Conservation (phyloP, 2,797 vertebrate species). For the Sciaenops ocellatus region DNA sequence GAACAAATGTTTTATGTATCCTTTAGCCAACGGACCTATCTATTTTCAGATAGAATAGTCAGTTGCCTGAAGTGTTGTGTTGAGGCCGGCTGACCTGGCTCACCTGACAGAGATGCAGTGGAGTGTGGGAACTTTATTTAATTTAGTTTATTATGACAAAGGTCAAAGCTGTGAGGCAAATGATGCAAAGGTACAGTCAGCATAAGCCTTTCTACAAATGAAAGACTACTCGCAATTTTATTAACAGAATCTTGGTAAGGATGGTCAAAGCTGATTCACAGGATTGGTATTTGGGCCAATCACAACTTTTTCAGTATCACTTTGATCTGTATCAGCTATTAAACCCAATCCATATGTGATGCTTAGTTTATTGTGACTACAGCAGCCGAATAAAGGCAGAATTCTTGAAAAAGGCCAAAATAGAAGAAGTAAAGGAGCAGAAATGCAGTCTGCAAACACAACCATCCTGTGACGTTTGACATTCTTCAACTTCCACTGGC, state of each 20-base stretch:
- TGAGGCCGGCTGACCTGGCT: neutral
- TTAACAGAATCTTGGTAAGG: neutral
- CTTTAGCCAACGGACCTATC: neutral
- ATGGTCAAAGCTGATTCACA: neutral
- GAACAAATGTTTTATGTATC: neutral
- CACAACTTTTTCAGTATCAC: neutral
- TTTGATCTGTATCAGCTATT: neutral
- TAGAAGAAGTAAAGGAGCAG: conserved; percentile 2
- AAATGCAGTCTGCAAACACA: conserved; percentile 67
- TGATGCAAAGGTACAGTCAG: neutral
- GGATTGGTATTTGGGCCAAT: neutral
- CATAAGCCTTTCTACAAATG: neutral
- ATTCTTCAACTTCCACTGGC: conserved; percentile 71
- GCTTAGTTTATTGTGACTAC: neutral
- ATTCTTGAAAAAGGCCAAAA: conserved; percentile 7
- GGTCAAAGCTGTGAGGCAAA: neutral
- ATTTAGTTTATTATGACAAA: neutral
- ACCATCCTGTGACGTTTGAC: conserved; percentile 60
- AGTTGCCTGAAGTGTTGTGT: neutral
- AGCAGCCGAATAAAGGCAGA: neutral
- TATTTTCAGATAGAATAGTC: neutral
- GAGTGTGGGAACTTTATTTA: neutral
- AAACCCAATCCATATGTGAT: neutral
- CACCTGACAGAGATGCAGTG: neutral
- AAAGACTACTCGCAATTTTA: neutral